A percentile compares a stretch with the other conserved stretches of the same genome.
Evolutionary conservation across 2,113 vertebrate genomes (phyloP).

Genomic region (Hippopotamus amphibius): DNA sequence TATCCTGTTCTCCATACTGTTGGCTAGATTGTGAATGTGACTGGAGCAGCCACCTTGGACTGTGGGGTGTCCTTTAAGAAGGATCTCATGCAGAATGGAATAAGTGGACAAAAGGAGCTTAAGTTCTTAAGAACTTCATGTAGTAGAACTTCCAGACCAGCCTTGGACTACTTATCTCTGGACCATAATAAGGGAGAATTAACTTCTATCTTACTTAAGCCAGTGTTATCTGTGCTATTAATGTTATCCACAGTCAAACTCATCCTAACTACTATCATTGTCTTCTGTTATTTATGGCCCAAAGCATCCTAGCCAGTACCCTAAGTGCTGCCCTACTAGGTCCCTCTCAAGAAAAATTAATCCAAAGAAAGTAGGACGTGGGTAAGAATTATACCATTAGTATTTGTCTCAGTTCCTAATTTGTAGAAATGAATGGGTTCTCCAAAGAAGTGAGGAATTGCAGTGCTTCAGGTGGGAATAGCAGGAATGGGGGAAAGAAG

Average conservation of each 20-base stretch:
- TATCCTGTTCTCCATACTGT: not conserved
- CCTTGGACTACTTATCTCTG: not conserved
- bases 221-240: not conserved
- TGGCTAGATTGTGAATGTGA: not conserved
- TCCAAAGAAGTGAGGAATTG: not conserved
- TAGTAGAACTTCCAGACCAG: not conserved
- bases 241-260: not conserved
- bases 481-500: not conserved
- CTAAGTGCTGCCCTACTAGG: not conserved
- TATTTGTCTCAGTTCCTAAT: constrained; percentile 23
- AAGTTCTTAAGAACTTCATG: not conserved
- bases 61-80: not conserved
- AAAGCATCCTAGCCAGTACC: not conserved
- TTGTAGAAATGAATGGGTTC: not conserved
- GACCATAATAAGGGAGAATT: not conserved
- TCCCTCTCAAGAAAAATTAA: constrained; percentile 10
- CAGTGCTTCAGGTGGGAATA: not conserved
- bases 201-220: not conserved
- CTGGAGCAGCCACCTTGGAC: not conserved
- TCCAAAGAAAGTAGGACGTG: not conserved
- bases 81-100: not conserved
- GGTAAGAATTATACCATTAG: not conserved
- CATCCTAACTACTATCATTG: not conserved
- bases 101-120: not conserved
- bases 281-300: not conserved